Evolutionary conservation across 2,797 vertebrate species (phyloP), one percentile per base, ranked within the genome.

Genomic region (Rhinichthys osculus): DNA sequence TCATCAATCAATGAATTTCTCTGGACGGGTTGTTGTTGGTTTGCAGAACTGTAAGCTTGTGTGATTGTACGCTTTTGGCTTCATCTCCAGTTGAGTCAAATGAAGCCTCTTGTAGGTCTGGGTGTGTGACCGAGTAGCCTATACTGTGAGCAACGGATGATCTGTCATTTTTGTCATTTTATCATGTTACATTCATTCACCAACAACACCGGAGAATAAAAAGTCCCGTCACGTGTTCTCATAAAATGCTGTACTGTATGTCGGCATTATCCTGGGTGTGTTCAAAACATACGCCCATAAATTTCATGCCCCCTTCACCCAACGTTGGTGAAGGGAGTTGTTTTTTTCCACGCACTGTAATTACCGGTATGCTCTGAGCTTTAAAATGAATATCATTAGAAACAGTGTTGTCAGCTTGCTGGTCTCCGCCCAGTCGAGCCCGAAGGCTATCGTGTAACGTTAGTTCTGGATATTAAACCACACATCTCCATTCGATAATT

Each of bases 251-350:
- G 27, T 66, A 23, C 54, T 23, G 21, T 78, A 42, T 89, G 85
- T 89, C 44, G 66, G 76, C 38, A 35, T 76, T 42, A 71, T 84
- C 7, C 71, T 86, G 86, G 88, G 88, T 89, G 86, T 89, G 88
- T 87, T 89, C 84, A 81, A 84, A 71, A 69, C 82, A 62, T n/a
- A 59, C 21, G 17, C 74, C 74, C 78, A 30, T 33, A 66, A 2
- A 69, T 81, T 66, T 30, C 59, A 66, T 64, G 35, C 47, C 33
- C 35, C 42, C 62, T 23, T 74, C 84, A n/a, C 59, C 44, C 33
- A 30, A 35, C 21, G 78, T 40, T 69, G 64, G 38, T 52, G 16
- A 74, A 73, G 10, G n/a, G n/a, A 30, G 69, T 66, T 35, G 30
- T 44, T 74, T 47, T 83, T 50, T 38, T 35, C 13, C 35, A 4